These are phyloP conservation scores for Athalia rosae DNA, from an alignment of 2,888 invertebrate species.

Conservation along the genomic window DNA sequence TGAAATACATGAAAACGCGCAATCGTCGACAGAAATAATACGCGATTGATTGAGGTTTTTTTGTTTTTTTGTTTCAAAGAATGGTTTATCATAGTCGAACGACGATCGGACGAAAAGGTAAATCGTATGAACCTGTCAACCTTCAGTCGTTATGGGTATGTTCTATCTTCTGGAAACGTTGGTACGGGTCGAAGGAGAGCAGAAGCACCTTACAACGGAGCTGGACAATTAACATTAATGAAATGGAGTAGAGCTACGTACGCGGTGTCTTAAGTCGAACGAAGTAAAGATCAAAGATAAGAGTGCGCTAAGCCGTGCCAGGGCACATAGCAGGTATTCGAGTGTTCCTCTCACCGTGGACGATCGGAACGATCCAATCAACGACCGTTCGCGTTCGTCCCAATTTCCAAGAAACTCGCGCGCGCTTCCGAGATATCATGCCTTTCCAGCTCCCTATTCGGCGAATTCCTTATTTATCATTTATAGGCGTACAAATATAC, in stretches of 20 bases:
- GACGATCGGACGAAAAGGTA: background rate
- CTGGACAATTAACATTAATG: conserved; percentile 68
- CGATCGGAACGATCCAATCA: conserved; percentile 37
- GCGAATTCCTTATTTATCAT: conserved; percentile 6
- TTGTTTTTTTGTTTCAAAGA: no score
- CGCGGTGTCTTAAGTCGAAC: conserved; percentile 55
- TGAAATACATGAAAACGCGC: no score
- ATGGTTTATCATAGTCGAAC: no score
- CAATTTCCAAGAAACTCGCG: conserved; percentile 16
- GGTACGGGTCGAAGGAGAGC: conserved; percentile 15
- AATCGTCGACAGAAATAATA: no score
- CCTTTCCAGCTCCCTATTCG: conserved; percentile 15
- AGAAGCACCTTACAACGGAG: conserved; percentile 48
- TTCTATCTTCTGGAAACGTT: conserved; percentile 24
- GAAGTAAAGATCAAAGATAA: conserved; percentile 53
- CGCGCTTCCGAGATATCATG: conserved; percentile 37
- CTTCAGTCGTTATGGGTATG: conserved; percentile 6
- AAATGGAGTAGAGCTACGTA: conserved; percentile 62
- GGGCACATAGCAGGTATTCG: conserved; percentile 38
- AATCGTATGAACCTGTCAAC: background rate
- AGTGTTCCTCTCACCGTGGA: conserved; percentile 35
- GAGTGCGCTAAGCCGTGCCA: conserved; percentile 31
- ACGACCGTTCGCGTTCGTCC: background rate
- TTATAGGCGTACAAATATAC: no score
- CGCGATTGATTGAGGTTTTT: no score